Percentiles rank a stretch among this genome's conserved stretches.
These are phyloP conservation scores for Entomobrya multifasciata DNA, from an alignment of 2,888 invertebrate species.

Conservation along the genomic window DNA sequence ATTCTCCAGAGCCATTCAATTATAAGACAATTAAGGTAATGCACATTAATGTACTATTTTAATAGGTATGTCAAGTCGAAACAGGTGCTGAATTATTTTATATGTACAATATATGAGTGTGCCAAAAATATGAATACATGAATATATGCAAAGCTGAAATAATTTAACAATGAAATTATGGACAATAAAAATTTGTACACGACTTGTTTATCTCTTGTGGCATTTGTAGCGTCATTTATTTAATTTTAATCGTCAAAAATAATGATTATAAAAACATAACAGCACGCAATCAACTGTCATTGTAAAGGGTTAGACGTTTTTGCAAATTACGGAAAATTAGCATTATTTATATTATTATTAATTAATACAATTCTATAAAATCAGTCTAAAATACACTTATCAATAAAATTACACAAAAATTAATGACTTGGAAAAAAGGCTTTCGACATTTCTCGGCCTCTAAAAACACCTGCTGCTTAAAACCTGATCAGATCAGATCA, in stretches of 20 bases:
- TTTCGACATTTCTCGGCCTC: slow-evolving; percentile 48
- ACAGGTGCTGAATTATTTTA: too few species aligned
- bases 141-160: slow-evolving; percentile 5
- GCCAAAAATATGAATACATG: too few species aligned
- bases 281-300: slow-evolving; percentile 68
- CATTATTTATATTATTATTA: slow-evolving; percentile 41
- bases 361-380: slow-evolving; percentile 65
- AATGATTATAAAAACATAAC: slow-evolving; percentile 66
- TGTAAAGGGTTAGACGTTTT: slow-evolving; percentile 22
- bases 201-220: slow-evolving; percentile 32
- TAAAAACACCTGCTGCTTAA: neutral
- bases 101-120: too few species aligned
- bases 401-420: slow-evolving; percentile 55
- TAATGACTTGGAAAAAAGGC: slow-evolving; percentile 70
- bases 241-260: slow-evolving; percentile 68
- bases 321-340: slow-evolving; percentile 18
- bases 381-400: slow-evolving; percentile 70
- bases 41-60: too few species aligned
- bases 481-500: neutral
- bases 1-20: too few species aligned
- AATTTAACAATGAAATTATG: neutral
- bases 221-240: slow-evolving; percentile 70
- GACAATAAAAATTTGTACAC: neutral
- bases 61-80: too few species aligned
- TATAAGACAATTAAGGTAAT: too few species aligned